Evolutionary conservation across 2,797 vertebrate genomes (phyloP).

Genomic region (Erpetoichthys calabaricus): DNA sequence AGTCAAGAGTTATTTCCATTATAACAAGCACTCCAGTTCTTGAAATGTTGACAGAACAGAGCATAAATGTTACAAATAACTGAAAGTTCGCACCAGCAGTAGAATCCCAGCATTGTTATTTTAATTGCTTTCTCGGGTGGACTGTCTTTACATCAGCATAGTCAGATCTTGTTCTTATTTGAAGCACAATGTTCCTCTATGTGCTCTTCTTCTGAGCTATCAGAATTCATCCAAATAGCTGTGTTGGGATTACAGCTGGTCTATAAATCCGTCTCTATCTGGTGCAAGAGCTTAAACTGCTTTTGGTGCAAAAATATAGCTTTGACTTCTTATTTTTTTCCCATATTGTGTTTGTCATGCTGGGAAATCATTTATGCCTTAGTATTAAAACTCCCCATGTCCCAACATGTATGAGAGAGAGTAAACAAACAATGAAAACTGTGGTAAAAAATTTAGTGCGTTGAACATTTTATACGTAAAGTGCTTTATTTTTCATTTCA

Average conservation of each 20-base stretch:
- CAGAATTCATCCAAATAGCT: conserved; percentile 3
- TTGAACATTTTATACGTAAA: conserved; percentile 10
- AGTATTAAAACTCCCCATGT: too few relatives aligned
- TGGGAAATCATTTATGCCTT: neutral
- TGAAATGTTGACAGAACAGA: neutral
- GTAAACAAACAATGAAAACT: conserved; percentile 2
- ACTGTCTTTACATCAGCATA: neutral
- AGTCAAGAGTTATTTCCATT: too few relatives aligned
- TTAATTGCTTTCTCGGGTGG: neutral
- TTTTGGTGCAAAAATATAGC: neutral
- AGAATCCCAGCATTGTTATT: neutral
- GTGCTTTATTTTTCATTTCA: conserved; percentile 45
- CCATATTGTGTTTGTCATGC: neutral
- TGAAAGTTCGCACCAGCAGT: neutral
- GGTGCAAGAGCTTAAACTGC: conserved; percentile 4
- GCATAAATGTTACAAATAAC: neutral
- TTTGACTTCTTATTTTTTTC: conserved; percentile 1
- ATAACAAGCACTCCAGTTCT: too few relatives aligned
- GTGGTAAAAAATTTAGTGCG: neutral
- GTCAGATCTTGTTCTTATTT: conserved; percentile 1
- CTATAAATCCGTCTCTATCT: conserved; percentile 5
- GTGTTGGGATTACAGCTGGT: conserved; percentile 7
- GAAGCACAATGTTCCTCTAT: neutral
- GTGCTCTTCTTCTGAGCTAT: neutral
- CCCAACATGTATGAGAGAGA: neutral